Percentiles rank a stretch among this genome's conserved stretches.
These are phyloP conservation scores for Campoletis sonorensis DNA, from an alignment of 1,140 invertebrate genomes.

Conservation along the genomic window DNA sequence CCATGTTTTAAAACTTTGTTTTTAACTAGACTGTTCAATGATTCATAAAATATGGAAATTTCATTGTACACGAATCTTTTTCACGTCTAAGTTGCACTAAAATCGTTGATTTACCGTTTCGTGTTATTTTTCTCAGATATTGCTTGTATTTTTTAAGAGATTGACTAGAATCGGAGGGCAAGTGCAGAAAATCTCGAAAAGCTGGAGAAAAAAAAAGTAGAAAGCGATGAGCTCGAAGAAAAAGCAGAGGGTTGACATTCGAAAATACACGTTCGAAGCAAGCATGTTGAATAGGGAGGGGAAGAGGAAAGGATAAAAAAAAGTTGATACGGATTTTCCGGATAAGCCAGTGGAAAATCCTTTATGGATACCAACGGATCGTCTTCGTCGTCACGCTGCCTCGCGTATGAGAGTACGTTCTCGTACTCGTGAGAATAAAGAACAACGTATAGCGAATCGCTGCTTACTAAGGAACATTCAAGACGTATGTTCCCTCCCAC, in stretches of 20 bases:
- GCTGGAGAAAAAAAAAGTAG: neutral
- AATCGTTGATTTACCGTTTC: no score
- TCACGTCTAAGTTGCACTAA: no score
- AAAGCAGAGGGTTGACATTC: conserved; percentile 6
- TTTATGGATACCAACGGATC: conserved; percentile 37
- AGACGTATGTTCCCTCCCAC: conserved; percentile 3
- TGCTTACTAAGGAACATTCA: neutral
- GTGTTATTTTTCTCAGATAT: no score
- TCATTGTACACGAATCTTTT: no score
- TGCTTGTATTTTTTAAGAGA: no score
- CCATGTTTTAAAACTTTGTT: no score
- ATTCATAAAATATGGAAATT: no score
- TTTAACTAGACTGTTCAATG: no score
- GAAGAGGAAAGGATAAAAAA: neutral
- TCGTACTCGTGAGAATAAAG: neutral
- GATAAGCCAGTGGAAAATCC: conserved; percentile 38
- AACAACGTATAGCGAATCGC: neutral
- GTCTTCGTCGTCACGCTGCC: conserved; percentile 13
- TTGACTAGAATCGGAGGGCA: no score
- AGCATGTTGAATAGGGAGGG: conserved; percentile 13
- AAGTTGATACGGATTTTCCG: conserved; percentile 42
- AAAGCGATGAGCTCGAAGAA: conserved; percentile 6
- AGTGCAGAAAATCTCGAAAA: neutral
- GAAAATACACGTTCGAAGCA: conserved; percentile 1
- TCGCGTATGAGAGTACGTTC: conserved; percentile 2